A percentile compares a stretch with the other conserved stretches of the same genome.
phyloP scores from a whole-genome alignment of 2,797 vertebrate genomes.

The Megaceryle alcyon region DNA sequence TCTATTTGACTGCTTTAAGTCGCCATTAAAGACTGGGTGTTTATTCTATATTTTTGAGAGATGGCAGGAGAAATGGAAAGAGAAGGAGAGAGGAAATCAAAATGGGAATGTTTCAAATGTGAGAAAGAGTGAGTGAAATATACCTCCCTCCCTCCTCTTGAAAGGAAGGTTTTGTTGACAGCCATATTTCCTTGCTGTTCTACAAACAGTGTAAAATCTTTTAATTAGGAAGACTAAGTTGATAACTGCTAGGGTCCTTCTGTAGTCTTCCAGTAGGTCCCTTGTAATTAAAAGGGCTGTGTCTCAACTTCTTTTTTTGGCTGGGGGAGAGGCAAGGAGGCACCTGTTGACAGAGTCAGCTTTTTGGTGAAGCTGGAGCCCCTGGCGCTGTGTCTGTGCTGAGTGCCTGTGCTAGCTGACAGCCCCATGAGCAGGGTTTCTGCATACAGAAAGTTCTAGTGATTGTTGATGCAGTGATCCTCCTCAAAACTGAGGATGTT shows the following conservation, averaged over 20 bases:
- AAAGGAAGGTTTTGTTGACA: not conserved
- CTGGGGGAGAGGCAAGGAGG: not conserved
- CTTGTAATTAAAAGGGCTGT: not conserved
- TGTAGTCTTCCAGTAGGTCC: not conserved
- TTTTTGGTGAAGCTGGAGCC: not conserved
- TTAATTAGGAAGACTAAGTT: not conserved
- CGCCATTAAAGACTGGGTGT: not conserved
- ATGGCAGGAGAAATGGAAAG: not conserved
- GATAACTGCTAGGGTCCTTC: not conserved
- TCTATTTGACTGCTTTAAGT: not conserved
- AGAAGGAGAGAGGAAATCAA: not conserved
- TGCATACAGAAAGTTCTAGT: not conserved
- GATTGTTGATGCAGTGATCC: not conserved
- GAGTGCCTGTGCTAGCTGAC: accelerated
- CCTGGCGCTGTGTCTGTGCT: not conserved
- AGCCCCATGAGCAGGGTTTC: not conserved
- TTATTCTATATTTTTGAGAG: not conserved
- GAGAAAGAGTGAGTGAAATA: not conserved
- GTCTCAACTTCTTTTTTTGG: not conserved
- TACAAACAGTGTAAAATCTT: not conserved
- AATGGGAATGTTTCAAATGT: not conserved
- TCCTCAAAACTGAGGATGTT: not conserved
- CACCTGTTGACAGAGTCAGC: accelerated
- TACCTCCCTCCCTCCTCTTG: not conserved
- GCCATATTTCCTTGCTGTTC: not conserved